phyloP scores from a whole-genome alignment of 2,797 vertebrate species.

The Phrynocephalus guinanensis region DNA sequence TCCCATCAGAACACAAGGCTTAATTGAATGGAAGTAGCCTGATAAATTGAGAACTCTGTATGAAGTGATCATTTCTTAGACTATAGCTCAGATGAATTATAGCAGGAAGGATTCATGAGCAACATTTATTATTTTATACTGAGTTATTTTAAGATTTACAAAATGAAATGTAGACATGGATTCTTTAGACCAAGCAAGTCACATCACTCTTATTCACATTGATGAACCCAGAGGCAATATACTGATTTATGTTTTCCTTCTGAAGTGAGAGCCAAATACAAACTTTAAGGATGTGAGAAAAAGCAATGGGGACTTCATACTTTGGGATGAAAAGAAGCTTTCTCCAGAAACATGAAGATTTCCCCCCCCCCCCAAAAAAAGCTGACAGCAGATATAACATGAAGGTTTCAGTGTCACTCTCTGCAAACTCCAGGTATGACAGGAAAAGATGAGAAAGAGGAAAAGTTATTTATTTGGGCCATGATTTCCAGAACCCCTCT shows the following conservation, averaged over 20 bases:
- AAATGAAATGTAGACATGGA: neutral
- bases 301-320: neutral
- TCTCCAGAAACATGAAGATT: neutral
- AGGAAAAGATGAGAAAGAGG: too few relatives aligned
- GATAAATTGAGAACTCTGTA: constrained; percentile 40
- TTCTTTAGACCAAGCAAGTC: constrained; percentile 6
- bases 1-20: constrained; percentile 20
- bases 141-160: constrained; percentile 24
- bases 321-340: neutral
- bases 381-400: neutral
- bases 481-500: too few relatives aligned
- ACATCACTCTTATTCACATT: neutral
- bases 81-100: constrained; percentile 1
- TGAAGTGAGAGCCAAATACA: constrained; percentile 16
- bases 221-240: neutral
- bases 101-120: neutral
- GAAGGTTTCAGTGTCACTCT: too few relatives aligned
- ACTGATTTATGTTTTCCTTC: constrained; percentile 12
- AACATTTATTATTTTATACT: neutral
- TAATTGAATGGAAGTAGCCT: constrained; percentile 45
- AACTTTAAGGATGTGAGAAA: constrained; percentile 12
- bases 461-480: too few relatives aligned
- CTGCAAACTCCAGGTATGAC: too few relatives aligned
- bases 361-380: neutral
- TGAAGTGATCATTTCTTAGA: constrained; percentile 22